These are phyloP conservation scores for Polypedilum pembai DNA, from an alignment of 1,140 invertebrate species.

Conservation along the genomic window DNA sequence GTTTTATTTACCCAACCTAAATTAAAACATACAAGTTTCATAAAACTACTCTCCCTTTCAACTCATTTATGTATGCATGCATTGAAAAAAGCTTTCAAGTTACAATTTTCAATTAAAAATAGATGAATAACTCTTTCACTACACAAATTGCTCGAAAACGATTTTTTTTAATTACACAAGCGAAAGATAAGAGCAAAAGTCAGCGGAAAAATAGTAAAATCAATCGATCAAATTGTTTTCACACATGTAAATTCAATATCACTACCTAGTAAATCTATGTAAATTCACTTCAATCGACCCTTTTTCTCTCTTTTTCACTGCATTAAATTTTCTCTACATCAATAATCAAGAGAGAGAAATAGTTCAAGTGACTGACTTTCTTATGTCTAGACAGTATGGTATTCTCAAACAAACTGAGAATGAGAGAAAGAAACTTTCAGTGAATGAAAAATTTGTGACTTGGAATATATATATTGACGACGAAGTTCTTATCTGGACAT, in stretches of 20 bases:
- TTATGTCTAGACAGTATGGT: not conserved
- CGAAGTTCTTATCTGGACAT: not conserved
- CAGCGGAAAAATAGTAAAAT: not conserved
- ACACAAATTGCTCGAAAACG: too few relatives aligned
- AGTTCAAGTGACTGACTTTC: not conserved
- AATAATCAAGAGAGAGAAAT: not conserved
- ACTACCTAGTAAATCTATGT: not conserved
- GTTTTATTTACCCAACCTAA: too few relatives aligned
- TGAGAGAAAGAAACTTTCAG: too few relatives aligned
- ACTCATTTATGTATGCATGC: too few relatives aligned
- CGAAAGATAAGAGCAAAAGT: too few relatives aligned
- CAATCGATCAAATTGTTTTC: not conserved
- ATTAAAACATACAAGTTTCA: too few relatives aligned
- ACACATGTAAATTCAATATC: slow-evolving; percentile 8
- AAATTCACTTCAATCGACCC: slow-evolving; percentile 5
- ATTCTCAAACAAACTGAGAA: not conserved
- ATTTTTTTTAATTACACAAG: too few relatives aligned
- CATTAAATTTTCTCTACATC: not conserved
- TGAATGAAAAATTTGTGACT: not conserved
- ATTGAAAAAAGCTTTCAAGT: too few relatives aligned
- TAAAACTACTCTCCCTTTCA: too few relatives aligned
- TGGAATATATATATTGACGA: not conserved
- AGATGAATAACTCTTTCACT: too few relatives aligned
- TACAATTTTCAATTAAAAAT: too few relatives aligned
- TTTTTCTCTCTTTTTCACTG: slow-evolving; percentile 5